Conservation (phyloP, 2,113 vertebrate genomes). For the Mormyrus iriodes region DNA sequence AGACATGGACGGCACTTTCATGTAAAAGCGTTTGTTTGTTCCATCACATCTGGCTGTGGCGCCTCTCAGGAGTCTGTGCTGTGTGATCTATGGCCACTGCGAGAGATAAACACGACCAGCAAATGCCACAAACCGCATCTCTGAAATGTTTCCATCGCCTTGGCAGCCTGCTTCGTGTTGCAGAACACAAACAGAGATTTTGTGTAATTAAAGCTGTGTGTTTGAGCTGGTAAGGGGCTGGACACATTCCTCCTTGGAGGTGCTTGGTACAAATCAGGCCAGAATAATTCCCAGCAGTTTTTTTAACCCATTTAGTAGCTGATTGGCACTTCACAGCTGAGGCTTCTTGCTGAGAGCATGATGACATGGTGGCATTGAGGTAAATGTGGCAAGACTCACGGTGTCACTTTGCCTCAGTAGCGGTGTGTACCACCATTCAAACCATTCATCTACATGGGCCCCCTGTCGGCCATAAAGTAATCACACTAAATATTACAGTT, state of each 20-base stretch:
- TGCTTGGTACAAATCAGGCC: background rate
- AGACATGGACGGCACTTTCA: background rate
- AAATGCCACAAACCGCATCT: conserved; percentile 30
- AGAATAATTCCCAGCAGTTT: background rate
- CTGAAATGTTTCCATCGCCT: conserved; percentile 36
- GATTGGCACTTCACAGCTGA: background rate
- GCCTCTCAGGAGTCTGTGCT: background rate
- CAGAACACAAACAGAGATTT: conserved; percentile 31
- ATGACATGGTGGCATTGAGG: background rate
- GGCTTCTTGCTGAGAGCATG: background rate
- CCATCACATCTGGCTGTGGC: background rate
- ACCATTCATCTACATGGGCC: background rate
- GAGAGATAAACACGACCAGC: conserved; percentile 30
- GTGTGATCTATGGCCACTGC: background rate
- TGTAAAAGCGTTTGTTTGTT: conserved; percentile 5
- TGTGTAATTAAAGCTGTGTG: conserved; percentile 32
- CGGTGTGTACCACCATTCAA: background rate
- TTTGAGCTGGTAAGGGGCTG: conserved; percentile 11
- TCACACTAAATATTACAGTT: background rate
- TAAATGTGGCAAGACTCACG: background rate
- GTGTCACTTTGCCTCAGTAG: background rate
- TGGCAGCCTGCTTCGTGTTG: conserved; percentile 25
- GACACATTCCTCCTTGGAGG: background rate
- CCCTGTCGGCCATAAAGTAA: background rate
- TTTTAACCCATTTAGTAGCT: background rate